phyloP scores from a whole-genome alignment of 2,888 invertebrate genomes.

The Ectropis crepuscularia region DNA sequence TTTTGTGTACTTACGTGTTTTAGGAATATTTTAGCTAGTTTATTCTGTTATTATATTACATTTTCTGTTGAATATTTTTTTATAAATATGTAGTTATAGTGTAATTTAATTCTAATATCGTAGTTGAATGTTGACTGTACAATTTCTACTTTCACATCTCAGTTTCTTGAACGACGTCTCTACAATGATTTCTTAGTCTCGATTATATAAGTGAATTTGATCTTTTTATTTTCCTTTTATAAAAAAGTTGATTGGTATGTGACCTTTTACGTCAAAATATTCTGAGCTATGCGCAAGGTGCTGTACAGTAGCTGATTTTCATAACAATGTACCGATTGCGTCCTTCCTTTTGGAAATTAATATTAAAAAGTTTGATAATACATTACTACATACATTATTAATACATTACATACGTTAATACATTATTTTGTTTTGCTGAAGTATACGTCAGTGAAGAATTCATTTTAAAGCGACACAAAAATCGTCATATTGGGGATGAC shows the following conservation, averaged over 20 bases:
- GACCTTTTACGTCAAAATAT: no score
- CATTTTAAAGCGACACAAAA: not conserved
- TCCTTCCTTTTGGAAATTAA: no score
- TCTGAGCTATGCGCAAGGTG: no score
- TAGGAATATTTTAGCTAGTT: conserved; percentile 34
- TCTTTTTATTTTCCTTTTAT: not conserved
- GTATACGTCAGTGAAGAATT: not conserved
- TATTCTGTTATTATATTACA: conserved; percentile 30
- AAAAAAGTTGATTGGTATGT: not conserved
- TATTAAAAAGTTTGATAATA: no score
- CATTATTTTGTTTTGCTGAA: no score
- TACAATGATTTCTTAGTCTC: no score
- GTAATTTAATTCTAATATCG: conserved; percentile 1
- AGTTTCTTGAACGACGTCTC: not conserved
- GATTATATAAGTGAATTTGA: no score
- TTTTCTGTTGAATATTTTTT: conserved; percentile 31
- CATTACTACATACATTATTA: no score
- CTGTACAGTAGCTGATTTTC: no score
- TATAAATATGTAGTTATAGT: conserved; percentile 7
- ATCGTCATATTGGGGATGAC: not conserved
- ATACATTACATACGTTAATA: no score
- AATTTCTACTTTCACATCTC: conserved; percentile 1
- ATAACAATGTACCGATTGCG: no score
- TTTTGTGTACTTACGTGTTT: conserved; percentile 42
- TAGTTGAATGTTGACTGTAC: conserved; percentile 11